Evolutionary conservation across 2,113 vertebrate genomes (phyloP), one percentile per base, ranked within the genome.

Genomic region (Atractosteus spatula): DNA sequence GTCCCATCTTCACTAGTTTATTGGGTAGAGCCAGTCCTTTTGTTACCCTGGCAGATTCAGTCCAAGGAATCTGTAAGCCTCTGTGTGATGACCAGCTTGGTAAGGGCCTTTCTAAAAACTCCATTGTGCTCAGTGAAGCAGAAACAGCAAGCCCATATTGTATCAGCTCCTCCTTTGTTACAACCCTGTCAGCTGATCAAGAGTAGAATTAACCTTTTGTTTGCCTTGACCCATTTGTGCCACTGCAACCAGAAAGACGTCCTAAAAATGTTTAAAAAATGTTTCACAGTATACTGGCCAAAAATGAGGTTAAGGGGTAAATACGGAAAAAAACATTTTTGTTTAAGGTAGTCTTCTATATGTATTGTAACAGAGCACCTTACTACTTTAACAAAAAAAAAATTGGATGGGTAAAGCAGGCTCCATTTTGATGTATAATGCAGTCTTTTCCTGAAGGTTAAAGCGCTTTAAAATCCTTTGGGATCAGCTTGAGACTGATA

Each of bases 121-220:
- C 5, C 2, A 8, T 41, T 17, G 51, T 11, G 66, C 45, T 67
- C 44, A 16, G 66, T 7, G 64, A 44, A 45, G 64, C 64, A 44
- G 64, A 44, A 66, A 66, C 64, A 14, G 13, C 11, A 14, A 44
- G 45, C 66, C 8, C 8, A 8, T n/a, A 41, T 41, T 55, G 47
- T 54, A n/a, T 68, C 66, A 68, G 44, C 66, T 14, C 44, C 66
- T 44, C n/a, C 66, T 54, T 68, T 68, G 66, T 55, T 54, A 41
- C 47, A 11, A 11, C 51, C 10, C 45, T 17, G 66, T 55, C 51
- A 55, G 66, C 51, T 41, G 66, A 45, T 55, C 51, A 14, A 7
- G 66, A 54, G 16, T 10, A 13, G n/a, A 44, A 44, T 44, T 54
- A 55, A 68, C 16, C 47, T 47, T 68, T 68, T 68, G 66, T 55